A percentile compares a stretch with the other conserved stretches of the same genome.
Evolutionary conservation across 2,113 vertebrate species (phyloP).

Genomic region (Vanacampus margaritifer): DNA sequence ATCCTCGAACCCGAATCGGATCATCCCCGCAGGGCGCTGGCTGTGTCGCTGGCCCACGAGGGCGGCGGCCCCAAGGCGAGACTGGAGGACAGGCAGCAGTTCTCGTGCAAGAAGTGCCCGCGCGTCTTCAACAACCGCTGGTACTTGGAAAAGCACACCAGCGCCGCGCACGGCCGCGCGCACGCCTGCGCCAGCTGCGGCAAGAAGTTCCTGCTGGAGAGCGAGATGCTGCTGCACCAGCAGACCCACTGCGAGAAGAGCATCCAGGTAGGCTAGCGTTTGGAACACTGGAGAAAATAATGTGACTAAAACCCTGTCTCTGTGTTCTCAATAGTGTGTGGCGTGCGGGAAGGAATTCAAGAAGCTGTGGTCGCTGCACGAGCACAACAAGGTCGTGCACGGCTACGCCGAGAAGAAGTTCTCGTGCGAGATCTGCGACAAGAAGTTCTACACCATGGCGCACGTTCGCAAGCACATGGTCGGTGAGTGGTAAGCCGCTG

Average conservation of each 20-base stretch:
- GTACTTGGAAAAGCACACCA: constrained; percentile 98
- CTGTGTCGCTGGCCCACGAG: constrained; percentile 64
- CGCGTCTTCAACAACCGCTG: constrained; percentile 96
- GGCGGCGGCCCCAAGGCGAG: constrained; percentile 85
- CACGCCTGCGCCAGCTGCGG: constrained; percentile 93
- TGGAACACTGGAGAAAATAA: too few relatives aligned
- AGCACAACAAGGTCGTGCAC: constrained; percentile 98
- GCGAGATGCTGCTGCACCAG: constrained; percentile 89
- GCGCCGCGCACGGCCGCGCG: constrained; percentile 95
- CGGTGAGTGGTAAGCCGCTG: constrained; percentile 87
- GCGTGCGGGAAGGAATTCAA: constrained; percentile 96
- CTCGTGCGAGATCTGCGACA: constrained; percentile 97
- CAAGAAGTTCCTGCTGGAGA: constrained; percentile 93
- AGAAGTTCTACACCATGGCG: constrained; percentile 99
- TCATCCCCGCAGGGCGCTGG: constrained; percentile 65
- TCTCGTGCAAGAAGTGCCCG: constrained; percentile 90
- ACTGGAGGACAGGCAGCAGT: constrained; percentile 92
- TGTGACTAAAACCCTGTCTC: too few relatives aligned
- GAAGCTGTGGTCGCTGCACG: constrained; percentile 98
- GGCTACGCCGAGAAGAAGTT: constrained; percentile 98
- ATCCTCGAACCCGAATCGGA: constrained; percentile 58
- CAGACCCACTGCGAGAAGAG: constrained; percentile 96
- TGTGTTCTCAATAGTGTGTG: constrained; percentile 74
- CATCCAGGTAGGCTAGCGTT: constrained; percentile 98
- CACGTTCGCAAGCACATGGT: constrained; percentile 98